phyloP scores from a whole-genome alignment of 2,797 vertebrate genomes.

The Ciconia nigra region DNA sequence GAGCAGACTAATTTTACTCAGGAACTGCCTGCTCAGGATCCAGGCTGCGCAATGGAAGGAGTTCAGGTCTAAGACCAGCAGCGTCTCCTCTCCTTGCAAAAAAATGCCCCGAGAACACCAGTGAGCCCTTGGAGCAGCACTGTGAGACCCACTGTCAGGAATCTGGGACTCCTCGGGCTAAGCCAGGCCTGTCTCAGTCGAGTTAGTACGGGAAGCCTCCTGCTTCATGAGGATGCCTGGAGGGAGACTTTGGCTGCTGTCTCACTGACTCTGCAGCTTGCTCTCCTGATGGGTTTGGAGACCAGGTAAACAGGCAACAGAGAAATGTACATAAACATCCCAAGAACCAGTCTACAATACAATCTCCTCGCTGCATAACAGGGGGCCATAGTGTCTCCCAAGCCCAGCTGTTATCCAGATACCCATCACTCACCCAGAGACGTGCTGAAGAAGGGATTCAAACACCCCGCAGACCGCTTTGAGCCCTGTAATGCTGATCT shows the following conservation, averaged over 20 bases:
- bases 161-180: neutral
- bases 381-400: neutral
- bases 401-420: neutral
- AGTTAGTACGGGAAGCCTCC: neutral
- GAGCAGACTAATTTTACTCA: neutral
- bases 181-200: neutral
- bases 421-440: neutral
- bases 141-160: neutral
- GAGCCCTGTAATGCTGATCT: neutral
- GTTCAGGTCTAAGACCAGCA: neutral
- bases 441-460: neutral
- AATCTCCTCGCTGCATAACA: neutral
- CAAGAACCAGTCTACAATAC: neutral
- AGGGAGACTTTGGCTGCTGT: neutral
- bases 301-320: neutral
- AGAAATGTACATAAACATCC: neutral
- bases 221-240: neutral
- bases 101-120: neutral
- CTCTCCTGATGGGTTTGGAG: neutral
- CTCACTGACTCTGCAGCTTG: neutral
- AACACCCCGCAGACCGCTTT: accelerated
- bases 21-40: neutral
- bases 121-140: neutral
- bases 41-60: neutral
- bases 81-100: neutral